Base-by-base conservation (phyloP, 2,888 invertebrate species). In the Amaurobius ferox region DNA sequence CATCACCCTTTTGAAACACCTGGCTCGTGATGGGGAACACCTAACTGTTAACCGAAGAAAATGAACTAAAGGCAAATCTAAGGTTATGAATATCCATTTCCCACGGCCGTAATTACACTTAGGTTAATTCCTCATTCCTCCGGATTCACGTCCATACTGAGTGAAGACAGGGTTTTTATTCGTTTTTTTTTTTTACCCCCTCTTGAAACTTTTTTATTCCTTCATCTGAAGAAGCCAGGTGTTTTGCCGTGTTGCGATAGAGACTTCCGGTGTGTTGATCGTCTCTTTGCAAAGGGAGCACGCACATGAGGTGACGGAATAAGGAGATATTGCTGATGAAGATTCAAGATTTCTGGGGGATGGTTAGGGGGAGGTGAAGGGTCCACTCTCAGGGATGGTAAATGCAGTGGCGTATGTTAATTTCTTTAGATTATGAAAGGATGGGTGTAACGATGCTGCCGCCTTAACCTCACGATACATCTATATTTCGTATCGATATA, bases 241-340 rank as follows among this genome's bases (percentile, higher is more conserved):
- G 76, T 70, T n/a, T 76, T 67, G 44, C 32, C n/a, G 55, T 48
- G 19, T 26, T 83, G 76, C 64, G 30, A 16, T 28, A 66, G 23
- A 55, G 55, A 83, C 77, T 77, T 83, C 83, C 83, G 71, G 77
- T 83, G 77, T 62, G 44, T 71, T 77, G 83, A 83, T 83, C 77
- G 48, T 83, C 66, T 55, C 55, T 55, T 55, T 64, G 81, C 32
- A 76, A 29, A 30, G n/a, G n/a, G 73, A 44, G 28, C 67, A 67
- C 74, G 61, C 74, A 61, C 68, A 11, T 23, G 19, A 66, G n/a
- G 66, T 78, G 16, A 19, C n/a, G 66, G 64, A 29, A 40, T 5
- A 62, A 55, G 16, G 11, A 55, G 23, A 11, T 5, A 5, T n/a
- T 11, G 23, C 55, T 55, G 55, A 55, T 55, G 55, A 23, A 23